Evolutionary conservation across 1,140 invertebrate genomes (phyloP).

Genomic region (Ceratitis capitata): DNA sequence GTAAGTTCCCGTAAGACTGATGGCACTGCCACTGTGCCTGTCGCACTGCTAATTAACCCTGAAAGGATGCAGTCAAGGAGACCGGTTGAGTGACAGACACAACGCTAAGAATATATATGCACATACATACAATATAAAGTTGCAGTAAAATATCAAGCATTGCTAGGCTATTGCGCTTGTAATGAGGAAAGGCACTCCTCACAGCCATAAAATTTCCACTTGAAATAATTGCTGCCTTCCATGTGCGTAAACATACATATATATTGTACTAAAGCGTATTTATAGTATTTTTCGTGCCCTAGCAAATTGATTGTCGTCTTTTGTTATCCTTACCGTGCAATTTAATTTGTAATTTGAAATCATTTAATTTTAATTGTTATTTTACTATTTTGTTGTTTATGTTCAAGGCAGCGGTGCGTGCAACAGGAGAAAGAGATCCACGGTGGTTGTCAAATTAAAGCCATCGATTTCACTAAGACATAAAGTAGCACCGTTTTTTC

Average conservation of each 20-base stretch:
- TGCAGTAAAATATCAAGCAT: too few species aligned
- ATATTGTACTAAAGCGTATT: background rate
- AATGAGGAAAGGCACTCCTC: background rate
- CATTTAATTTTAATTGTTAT: slow-evolving; percentile 1
- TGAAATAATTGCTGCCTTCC: background rate
- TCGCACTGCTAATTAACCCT: slow-evolving; percentile 14
- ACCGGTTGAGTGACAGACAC: background rate
- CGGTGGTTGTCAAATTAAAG: too few species aligned
- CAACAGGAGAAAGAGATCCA: background rate
- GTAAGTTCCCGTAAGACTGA: background rate
- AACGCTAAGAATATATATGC: background rate
- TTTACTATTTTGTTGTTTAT: background rate
- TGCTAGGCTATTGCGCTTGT: too few species aligned
- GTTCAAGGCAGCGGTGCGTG: background rate
- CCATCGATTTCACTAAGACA: too few species aligned
- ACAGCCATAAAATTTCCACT: background rate
- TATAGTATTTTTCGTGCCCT: background rate
- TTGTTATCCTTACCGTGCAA: background rate
- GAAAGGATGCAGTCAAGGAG: background rate
- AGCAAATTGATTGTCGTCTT: background rate
- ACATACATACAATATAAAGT: background rate
- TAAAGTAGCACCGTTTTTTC: too few species aligned
- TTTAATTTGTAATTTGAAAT: background rate
- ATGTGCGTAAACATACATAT: background rate
- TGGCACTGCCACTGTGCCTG: background rate